Conservation (phyloP, 2,113 vertebrate genomes). For the Podiceps cristatus region DNA sequence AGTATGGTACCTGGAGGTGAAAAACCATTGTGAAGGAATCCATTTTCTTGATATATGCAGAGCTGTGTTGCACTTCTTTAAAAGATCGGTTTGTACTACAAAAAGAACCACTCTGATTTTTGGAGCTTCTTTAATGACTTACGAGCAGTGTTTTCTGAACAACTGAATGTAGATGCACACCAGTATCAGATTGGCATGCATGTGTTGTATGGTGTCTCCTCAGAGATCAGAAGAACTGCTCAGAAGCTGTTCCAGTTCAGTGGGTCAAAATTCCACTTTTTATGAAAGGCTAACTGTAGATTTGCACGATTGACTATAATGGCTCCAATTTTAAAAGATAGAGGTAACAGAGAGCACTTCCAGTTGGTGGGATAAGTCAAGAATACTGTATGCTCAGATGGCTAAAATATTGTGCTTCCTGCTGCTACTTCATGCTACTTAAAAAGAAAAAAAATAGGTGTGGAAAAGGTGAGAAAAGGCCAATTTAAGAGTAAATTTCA, state of each 20-base stretch:
- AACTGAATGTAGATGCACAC: neutral
- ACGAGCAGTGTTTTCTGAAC: neutral
- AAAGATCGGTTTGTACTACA: neutral
- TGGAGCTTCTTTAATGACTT: neutral
- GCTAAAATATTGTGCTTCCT: slow-evolving; percentile 71
- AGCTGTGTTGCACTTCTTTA: neutral
- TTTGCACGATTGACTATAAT: slow-evolving; percentile 76
- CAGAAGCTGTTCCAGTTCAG: slow-evolving; percentile 71
- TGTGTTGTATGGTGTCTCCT: slow-evolving; percentile 1
- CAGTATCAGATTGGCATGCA: neutral
- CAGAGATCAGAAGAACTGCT: slow-evolving; percentile 31
- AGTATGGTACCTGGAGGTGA: neutral
- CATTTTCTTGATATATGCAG: neutral
- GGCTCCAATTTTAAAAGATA: slow-evolving; percentile 75
- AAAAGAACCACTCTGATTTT: neutral
- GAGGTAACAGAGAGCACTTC: slow-evolving; percentile 70
- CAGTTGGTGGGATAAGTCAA: slow-evolving; percentile 70
- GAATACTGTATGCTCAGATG: slow-evolving; percentile 55
- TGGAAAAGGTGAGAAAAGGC: slow-evolving; percentile 37
- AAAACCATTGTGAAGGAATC: neutral
- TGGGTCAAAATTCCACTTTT: slow-evolving; percentile 75
- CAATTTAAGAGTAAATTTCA: slow-evolving; percentile 55
- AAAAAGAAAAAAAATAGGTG: neutral
- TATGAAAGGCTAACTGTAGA: slow-evolving; percentile 62
- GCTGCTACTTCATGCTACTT: slow-evolving; percentile 51